Conservation (phyloP, 2,113 vertebrate genomes). For the Agapornis roseicollis region DNA sequence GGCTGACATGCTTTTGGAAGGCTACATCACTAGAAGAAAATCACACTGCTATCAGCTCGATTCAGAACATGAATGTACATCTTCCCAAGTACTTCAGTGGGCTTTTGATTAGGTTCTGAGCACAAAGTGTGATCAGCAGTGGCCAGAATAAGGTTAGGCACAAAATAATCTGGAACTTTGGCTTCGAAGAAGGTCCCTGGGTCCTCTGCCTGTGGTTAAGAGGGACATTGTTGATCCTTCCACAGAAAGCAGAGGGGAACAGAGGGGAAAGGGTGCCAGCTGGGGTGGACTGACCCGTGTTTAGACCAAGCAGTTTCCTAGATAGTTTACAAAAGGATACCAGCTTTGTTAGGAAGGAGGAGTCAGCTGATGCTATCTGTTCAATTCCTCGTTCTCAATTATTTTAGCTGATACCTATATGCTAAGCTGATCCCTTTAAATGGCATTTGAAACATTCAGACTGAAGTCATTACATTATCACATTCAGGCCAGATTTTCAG, state of each 20-base stretch:
- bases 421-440: neutral
- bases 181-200: neutral
- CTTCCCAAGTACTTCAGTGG: neutral
- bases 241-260: neutral
- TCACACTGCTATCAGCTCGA: neutral
- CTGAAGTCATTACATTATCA: constrained; percentile 33
- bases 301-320: neutral
- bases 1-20: neutral
- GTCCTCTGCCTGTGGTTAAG: neutral
- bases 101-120: neutral
- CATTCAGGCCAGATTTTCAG: constrained; percentile 30
- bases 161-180: neutral
- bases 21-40: neutral
- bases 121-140: neutral
- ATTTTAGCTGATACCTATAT: constrained; percentile 21
- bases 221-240: neutral
- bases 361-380: neutral
- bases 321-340: neutral
- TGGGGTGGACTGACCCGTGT: neutral
- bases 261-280: neutral
- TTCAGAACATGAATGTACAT: neutral
- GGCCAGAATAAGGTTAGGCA: neutral
- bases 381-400: neutral
- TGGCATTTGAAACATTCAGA: neutral
- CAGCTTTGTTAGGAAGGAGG: neutral